Base-by-base conservation (phyloP, 1,140 invertebrate genomes). In the Manduca sexta region DNA sequence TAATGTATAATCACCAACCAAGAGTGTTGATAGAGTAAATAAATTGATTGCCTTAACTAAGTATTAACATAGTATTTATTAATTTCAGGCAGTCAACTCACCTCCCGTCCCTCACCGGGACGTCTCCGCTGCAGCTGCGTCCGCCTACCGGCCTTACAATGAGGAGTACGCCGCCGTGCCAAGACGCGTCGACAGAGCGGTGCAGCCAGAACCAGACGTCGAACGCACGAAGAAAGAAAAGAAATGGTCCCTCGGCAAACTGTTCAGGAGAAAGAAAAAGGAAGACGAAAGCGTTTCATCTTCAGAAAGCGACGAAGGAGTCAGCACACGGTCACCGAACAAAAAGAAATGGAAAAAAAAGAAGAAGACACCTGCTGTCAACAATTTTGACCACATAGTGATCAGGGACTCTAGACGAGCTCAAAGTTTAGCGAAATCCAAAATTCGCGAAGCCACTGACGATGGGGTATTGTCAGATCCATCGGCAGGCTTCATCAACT, bases 191-290 rank as follows among this genome's bases (percentile, higher is more conserved):
- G 76, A 81, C n/a, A 66, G 76, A 29, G 64, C 69, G 5, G 45
- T 57, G 33, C 74, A 64, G 49, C 49, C 65, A 42, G 70, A 81
- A 54, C 42, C 60, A 13, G 78, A 82, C 43, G 37, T 53, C 10
- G 81, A 84, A 57, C 64, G 76, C 17, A 60, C 57, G 3, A 85
- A 86, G 54, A 86, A 86, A 65, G 83, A 90, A 40, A 92, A 92
- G 71, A 93, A 92, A 79, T 93, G 92, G 92, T 91, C 91, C 0
- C 87, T 93, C 3, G 92, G 92, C 12, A 90, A 90, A 57, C 83
- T 94, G 1, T 92, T 93, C 58, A 85, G 90, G 58, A 80, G 90
- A 69, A 91, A 90, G 74, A 91, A 91, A 74, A 91, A 90, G 56
- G 87, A 88, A 47, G 87, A 86, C 43, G 88, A 88, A 40, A 88